Evolutionary conservation across 1,140 invertebrate genomes (phyloP).

Genomic region (Tyrophagus putrescentiae): DNA sequence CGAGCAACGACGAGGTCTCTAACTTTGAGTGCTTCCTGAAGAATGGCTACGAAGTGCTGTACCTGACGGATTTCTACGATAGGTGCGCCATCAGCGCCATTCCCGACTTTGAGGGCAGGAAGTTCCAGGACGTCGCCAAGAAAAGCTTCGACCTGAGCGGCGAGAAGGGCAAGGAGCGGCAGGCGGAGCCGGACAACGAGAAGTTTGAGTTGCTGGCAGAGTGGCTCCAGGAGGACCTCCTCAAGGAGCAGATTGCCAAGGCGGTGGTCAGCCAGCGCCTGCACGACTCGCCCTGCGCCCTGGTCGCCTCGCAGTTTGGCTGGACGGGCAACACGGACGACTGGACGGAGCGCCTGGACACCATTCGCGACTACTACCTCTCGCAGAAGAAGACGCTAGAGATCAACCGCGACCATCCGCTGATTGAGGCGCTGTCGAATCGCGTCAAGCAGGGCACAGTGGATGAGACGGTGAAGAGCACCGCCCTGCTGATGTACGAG

Average conservation of each 20-base stretch:
- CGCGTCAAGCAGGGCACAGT: conserved; percentile 58
- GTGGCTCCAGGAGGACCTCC: conserved; percentile 70
- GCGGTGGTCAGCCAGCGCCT: conserved; percentile 76
- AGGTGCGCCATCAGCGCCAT: conserved; percentile 91
- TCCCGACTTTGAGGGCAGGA: conserved; percentile 98
- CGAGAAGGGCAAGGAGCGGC: conserved; percentile 66
- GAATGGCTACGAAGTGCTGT: conserved; percentile 92
- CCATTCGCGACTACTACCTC: conserved; percentile 47
- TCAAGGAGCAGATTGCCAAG: conserved; percentile 70
- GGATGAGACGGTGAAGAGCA: conserved; percentile 65
- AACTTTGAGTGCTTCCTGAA: conserved; percentile 78
- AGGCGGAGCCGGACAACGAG: no score
- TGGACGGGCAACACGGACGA: conserved; percentile 95
- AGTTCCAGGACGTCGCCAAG: conserved; percentile 99
- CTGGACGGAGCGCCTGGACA: conserved; percentile 82
- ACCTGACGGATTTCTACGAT: conserved; percentile 88
- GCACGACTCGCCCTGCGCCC: conserved; percentile 78
- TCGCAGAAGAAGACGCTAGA: conserved; percentile 95
- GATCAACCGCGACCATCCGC: conserved; percentile 91
- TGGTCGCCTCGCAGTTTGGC: conserved; percentile 90
- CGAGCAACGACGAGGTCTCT: conserved; percentile 66
- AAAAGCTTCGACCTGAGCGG: conserved; percentile 78
- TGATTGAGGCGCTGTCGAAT: conserved; percentile 75
- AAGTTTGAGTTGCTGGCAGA: conserved; percentile 76
- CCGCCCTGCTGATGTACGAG: conserved; percentile 80